Evolutionary conservation across 2,113 vertebrate species (phyloP).

Genomic region (Campylorhamphus procurvoides): DNA sequence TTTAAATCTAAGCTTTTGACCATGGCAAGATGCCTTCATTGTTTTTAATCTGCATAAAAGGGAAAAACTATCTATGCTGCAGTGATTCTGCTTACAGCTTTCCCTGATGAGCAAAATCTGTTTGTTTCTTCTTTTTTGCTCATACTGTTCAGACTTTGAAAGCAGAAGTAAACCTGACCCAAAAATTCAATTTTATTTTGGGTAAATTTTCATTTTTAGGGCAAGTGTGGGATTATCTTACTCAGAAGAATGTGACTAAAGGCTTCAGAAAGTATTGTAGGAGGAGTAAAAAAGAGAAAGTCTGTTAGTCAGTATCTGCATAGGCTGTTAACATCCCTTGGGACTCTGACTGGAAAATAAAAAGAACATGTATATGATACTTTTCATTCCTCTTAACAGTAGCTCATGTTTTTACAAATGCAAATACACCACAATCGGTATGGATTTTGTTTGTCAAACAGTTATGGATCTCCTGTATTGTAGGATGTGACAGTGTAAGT

Average conservation of each 20-base stretch:
- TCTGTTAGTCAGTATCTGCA: neutral
- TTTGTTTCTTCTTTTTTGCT: neutral
- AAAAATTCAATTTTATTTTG: neutral
- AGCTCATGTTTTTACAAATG: neutral
- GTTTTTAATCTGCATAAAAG: neutral
- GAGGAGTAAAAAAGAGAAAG: neutral
- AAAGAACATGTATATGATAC: neutral
- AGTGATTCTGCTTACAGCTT: neutral
- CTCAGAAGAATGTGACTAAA: neutral
- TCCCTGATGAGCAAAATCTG: neutral
- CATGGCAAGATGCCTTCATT: neutral
- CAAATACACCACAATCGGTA: neutral
- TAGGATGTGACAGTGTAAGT: neutral
- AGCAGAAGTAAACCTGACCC: neutral
- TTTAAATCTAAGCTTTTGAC: neutral
- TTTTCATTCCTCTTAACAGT: neutral
- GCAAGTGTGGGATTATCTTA: neutral
- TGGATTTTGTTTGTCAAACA: neutral
- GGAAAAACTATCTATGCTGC: neutral
- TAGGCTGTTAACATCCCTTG: neutral
- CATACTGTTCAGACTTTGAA: neutral
- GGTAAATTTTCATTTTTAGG: neutral
- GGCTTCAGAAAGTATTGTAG: neutral
- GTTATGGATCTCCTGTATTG: rapidly evolving
- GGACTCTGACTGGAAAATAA: neutral